Conservation (phyloP, 2,888 invertebrate species). For the Operophtera brumata region DNA sequence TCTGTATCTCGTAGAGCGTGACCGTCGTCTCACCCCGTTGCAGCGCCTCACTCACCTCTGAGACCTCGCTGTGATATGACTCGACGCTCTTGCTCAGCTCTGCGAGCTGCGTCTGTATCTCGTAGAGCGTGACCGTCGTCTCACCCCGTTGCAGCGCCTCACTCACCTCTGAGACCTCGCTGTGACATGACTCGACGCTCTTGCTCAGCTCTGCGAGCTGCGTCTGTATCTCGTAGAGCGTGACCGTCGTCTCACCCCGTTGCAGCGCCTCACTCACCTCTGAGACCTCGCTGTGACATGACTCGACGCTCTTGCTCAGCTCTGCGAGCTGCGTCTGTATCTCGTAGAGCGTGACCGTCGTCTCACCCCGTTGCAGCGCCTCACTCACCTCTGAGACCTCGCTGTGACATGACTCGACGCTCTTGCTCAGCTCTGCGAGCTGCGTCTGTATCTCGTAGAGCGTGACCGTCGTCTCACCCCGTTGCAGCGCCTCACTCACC, state of each 20-base stretch:
- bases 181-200: conserved; percentile 96
- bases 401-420: conserved; percentile 96
- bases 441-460: conserved; percentile 96
- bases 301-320: conserved; percentile 96
- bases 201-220: conserved; percentile 96
- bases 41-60: conserved; percentile 80
- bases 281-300: conserved; percentile 96
- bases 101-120: conserved; percentile 95
- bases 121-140: conserved; percentile 95
- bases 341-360: conserved; percentile 95
- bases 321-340: conserved; percentile 96
- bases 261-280: conserved; percentile 82
- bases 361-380: conserved; percentile 88
- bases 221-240: conserved; percentile 94
- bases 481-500: conserved; percentile 80
- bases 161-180: conserved; percentile 91
- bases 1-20: conserved; percentile 95
- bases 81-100: conserved; percentile 96
- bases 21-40: conserved; percentile 96
- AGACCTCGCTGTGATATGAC: conserved; percentile 96
- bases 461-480: conserved; percentile 95
- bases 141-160: conserved; percentile 86
- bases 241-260: conserved; percentile 95
- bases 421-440: conserved; percentile 95
- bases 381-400: conserved; percentile 89